These are phyloP conservation scores for Nerophis ophidion DNA, from an alignment of 2,113 vertebrate species.

Conservation along the genomic window DNA sequence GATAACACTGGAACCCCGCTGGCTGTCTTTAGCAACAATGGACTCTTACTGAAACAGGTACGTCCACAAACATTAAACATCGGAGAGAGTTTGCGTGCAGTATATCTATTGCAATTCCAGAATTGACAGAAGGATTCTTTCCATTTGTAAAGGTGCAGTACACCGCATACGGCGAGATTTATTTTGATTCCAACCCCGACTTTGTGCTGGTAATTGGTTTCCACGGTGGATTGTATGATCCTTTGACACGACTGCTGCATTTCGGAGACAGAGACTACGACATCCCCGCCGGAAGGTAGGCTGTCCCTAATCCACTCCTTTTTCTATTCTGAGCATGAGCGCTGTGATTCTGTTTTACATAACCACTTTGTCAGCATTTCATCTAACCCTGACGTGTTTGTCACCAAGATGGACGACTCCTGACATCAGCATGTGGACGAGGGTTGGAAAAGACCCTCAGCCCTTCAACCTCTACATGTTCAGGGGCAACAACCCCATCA, in stretches of 20 bases:
- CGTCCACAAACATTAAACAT: background rate
- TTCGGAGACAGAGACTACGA: slow-evolving; percentile 97
- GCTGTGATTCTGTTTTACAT: background rate
- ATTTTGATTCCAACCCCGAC: slow-evolving; percentile 96
- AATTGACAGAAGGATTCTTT: background rate
- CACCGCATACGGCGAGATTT: slow-evolving; percentile 94
- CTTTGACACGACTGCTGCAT: slow-evolving; percentile 91
- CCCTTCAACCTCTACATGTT: slow-evolving; percentile 99
- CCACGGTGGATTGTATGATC: slow-evolving; percentile 92
- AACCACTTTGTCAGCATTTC: background rate
- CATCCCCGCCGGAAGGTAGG: slow-evolving; percentile 85
- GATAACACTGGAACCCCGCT: slow-evolving; percentile 94
- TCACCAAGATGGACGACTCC: slow-evolving; percentile 86
- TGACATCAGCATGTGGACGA: slow-evolving; percentile 93
- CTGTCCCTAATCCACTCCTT: background rate
- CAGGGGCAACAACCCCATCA: slow-evolving; percentile 93
- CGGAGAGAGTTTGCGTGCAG: background rate
- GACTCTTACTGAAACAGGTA: slow-evolving; percentile 87
- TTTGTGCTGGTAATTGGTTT: slow-evolving; percentile 97
- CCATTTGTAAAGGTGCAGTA: slow-evolving; percentile 78
- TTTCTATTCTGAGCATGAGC: background rate
- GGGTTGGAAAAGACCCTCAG: slow-evolving; percentile 87
- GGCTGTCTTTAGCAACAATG: slow-evolving; percentile 96
- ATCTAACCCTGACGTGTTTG: slow-evolving; percentile 13
- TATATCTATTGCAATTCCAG: background rate